Base-by-base conservation (phyloP, 2,797 vertebrate genomes). In the Hylomyscus alleni region DNA sequence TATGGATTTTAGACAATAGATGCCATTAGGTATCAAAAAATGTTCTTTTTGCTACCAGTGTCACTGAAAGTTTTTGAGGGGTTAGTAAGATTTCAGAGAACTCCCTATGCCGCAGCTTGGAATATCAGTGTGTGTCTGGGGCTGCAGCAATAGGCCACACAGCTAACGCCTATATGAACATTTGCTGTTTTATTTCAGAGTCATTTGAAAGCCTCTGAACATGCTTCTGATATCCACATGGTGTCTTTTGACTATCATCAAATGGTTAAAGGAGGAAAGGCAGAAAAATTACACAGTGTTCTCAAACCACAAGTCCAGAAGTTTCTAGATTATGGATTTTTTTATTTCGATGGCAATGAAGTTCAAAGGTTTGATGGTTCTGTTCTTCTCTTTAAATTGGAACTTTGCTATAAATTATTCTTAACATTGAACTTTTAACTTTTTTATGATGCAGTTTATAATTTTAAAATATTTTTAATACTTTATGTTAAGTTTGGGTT, bases 221-320 rank as follows among this genome's bases (percentile, higher is more conserved):
- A 99, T 85, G 96, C 98, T 37, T 20, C 98, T 56, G 98, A 99
- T 40, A 99, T 99, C 96, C 99, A 99, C 97, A 99, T 99, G 99
- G 99, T 99, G 92, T 99, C 99, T 98, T 99, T 99, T 29, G 99
- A 99, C 98, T 99, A 99, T 98, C 99, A 99, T 98, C 99, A 99
- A 97, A 99, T 99, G 99, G 99, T 99, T 95, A 99, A 99, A 98
- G 99, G 99, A 92, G 99, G 99, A 88, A 99, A 99, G 80, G 99
- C 99, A 10, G 99, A 99, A 90, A 99, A 99, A 98, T 99, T 99
- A 22, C 98, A 99, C 95, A 99, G 98, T 87, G 98, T 99, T 88
- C 99, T 99, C 97, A 99, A 99, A 97, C 99, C 99, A 62, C 99
- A 99, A 97, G 98, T 99, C 95, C 99, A 93, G 97, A 99, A 99